Percentiles rank a stretch among this genome's conserved stretches.
These are phyloP conservation scores for Coptodon bakossiorum DNA, from an alignment of 2,113 vertebrate species.

Conservation along the genomic window DNA sequence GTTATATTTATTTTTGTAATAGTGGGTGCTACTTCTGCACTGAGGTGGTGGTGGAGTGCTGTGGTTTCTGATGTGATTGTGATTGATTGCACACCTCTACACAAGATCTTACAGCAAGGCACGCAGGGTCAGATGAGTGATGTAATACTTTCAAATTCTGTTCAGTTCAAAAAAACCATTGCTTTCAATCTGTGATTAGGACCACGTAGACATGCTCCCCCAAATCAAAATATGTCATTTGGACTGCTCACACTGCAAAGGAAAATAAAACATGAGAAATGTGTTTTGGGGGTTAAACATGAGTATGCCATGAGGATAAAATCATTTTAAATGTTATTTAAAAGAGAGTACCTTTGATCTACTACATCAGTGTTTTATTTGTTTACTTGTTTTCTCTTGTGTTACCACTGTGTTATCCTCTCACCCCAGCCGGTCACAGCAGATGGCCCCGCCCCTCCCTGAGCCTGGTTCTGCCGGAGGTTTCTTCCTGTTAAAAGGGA, in stretches of 20 bases:
- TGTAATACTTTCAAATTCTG: background rate
- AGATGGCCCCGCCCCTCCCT: background rate
- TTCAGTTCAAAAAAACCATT: background rate
- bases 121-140: background rate
- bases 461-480: accelerated
- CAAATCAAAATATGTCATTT: background rate
- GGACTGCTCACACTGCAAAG: background rate
- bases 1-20: background rate
- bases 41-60: background rate
- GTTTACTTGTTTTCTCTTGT: background rate
- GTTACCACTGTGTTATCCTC: background rate
- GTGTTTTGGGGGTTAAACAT: background rate
- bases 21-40: background rate
- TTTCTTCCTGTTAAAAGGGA: background rate
- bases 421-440: background rate
- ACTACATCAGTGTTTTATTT: accelerated
- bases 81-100: background rate
- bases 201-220: background rate
- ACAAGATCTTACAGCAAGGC: background rate
- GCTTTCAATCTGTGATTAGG: background rate
- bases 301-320: background rate
- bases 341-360: background rate
- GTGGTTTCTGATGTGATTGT: background rate
- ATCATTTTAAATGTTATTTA: background rate
- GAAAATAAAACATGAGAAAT: background rate